Evolutionary conservation across 1,140 invertebrate genomes (phyloP), one percentile per base, ranked within the genome.

Genomic region (Eueides isabella): DNA sequence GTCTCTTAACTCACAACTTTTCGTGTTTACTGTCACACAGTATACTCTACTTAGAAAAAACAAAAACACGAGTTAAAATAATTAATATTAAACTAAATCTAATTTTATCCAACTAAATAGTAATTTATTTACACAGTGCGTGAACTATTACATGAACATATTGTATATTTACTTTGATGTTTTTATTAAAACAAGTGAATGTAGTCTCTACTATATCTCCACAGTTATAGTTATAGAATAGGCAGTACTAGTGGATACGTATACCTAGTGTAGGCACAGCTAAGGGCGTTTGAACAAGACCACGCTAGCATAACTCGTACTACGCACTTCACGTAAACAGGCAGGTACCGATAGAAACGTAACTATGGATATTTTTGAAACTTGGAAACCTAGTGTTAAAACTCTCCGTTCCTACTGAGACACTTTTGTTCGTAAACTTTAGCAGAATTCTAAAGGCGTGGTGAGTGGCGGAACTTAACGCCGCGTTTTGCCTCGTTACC

Each of bases 201-300:
- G 48, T 55, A 44, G 41, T 44, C 41, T 44, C 41, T 44, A n/a
- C 2, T 23, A 2, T 23, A 55, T 5, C 12, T 16, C 14, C 3
- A 16, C 35, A n/a, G n/a, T n/a, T 44, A n/a, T 55, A 55, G 48
- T 9, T 26, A 3, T 55, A 55, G 19, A 23, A 55, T 9, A 55
- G 9, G 2, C 3, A 55, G n/a, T n/a, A n/a, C n/a, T n/a, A n/a
- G n/a, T n/a, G n/a, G n/a, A n/a, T n/a, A n/a, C n/a, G n/a, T n/a
- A n/a, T n/a, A n/a, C n/a, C n/a, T n/a, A n/a, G n/a, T n/a, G 48
- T 55, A 55, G 48, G 48, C 48, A 26, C 2, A 55, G 23, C 48
- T 33, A 72, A 72, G 44, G 61, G 71, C 71, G 71, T 66, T 72
- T 72, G 41, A 38, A 19, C 33, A 67, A 66, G 63, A 72, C 71